These are phyloP conservation scores for Fopius arisanus DNA, from an alignment of 1,140 invertebrate species.

Conservation along the genomic window DNA sequence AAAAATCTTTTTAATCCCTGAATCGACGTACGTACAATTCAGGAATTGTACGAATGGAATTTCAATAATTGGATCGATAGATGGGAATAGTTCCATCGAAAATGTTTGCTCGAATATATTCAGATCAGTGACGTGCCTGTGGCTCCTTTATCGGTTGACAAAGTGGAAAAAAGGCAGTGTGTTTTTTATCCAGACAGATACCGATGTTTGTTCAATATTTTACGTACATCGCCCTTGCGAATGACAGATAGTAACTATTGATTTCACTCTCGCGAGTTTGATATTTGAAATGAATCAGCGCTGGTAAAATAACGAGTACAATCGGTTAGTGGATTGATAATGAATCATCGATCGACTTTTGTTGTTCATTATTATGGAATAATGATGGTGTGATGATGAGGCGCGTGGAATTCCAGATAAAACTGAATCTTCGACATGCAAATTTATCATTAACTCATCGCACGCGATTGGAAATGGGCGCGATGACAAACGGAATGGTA, in stretches of 20 bases:
- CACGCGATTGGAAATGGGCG: neutral
- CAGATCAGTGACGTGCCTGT: neutral
- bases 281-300: neutral
- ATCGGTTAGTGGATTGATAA: no score
- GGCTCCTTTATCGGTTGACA: neutral
- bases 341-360: no score
- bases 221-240: neutral
- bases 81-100: neutral
- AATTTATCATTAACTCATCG: neutral
- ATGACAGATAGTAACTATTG: neutral
- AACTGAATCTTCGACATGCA: neutral
- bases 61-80: no score
- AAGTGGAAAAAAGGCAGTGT: neutral
- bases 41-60: no score
- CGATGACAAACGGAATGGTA: no score
- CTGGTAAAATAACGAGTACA: neutral
- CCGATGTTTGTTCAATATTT: constrained; percentile 8
- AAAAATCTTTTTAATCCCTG: no score
- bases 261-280: neutral
- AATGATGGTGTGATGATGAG: no score
- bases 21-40: no score
- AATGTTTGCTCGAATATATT: neutral
- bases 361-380: no score
- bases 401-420: neutral
- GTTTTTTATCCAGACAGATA: neutral